Base-by-base conservation (phyloP, 35 echinoderm and acorn worm genomes). In the Apostichopus parvimensis region DNA sequence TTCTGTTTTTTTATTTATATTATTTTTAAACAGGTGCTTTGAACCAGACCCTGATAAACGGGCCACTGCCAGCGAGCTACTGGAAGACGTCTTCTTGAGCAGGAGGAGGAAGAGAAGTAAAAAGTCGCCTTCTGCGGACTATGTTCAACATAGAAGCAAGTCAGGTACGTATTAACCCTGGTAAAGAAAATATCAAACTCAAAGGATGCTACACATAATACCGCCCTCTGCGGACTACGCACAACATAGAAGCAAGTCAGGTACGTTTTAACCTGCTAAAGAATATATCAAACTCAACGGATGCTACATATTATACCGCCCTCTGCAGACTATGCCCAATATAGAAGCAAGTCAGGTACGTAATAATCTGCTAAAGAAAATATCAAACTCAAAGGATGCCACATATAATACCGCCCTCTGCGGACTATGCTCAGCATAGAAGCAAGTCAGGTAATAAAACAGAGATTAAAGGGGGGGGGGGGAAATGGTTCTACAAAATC, bases 21-120 rank as follows among this genome's bases (percentile, higher is more conserved):
- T 45, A 4, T 45, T 45, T 45, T 79, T 26, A 59, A 34, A 18
- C 52, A 99, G 97, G 60, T 95, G 94, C 77, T 99, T 99, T 99
- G 97, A 99, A 76, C 94, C 97, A 20, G 97, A 99, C 52, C 87
- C 97, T 72, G 97, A 99, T 79, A 94, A 95, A 86, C 87, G 97
- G 56, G 92, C 91, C 22, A 94, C 94, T 1, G 97, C 97, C 1
- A 58, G 22, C 11, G 91, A 99, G 9, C 93, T 99, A 11, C 93
- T 99, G 20, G 68, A 82, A 20, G 94, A 99, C 71, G 86, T 87
- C 4, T 99, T 99, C 83, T 81, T 99, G 4, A 91, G 10, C 56
- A 94, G 81, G 54, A 88, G 79, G 82, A 92, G 87, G 57, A 92
- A 92, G 54, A 79, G 21, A 17, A 83, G 77, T 3, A 92, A 91